Base-by-base conservation (phyloP, 2,113 vertebrate species). In the Brachyhypopomus occidentalis region DNA sequence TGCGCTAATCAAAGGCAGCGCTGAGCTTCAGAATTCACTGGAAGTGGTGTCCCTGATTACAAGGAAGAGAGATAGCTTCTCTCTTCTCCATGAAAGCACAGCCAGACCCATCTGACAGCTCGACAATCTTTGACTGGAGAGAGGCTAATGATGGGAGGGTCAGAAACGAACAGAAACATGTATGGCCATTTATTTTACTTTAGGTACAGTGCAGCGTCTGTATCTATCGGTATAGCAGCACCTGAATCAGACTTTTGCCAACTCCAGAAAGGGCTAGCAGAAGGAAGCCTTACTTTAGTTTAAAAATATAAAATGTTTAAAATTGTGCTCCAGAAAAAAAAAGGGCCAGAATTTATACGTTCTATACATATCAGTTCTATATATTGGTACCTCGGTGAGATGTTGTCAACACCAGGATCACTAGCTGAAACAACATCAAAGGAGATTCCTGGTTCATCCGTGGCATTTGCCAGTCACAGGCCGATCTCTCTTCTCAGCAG, bases 1-100 rank as follows among this genome's bases (percentile, higher is more conserved):
- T 79, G 85, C 76, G 77, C 80, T 88, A 92, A 93, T 94, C 91
- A 93, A 93, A 94, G 89, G 86, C 85, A 88, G 82, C 91, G 92
- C 91, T 91, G 90, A 92, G 91, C 89, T 86, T 83, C 83, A 79
- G 84, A 90, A 91, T 90, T 88, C 89, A 90, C 85, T 85, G 62
- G 85, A 91, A 91, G 87, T 86, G 85, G 84, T 91, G 91, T 90
- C 89, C 92, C 92, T 94, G 92, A 94, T 94, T 94, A 94, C 88
- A 93, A 93, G 91, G 91, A 91, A 88, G 78, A 84, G 88, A 87
- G 86, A 90, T 90, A 88, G 84, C 90, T 93, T 92, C 88, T 76
- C 72, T 52, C 22, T 38, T 59, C 16, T 62, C 74, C 75, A 56
- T 71, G 83, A 84, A 80, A 84, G 79, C 16, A 58, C 71, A 76